Base-by-base conservation (phyloP, 1,140 invertebrate genomes). In the Trissolcus basalis region DNA sequence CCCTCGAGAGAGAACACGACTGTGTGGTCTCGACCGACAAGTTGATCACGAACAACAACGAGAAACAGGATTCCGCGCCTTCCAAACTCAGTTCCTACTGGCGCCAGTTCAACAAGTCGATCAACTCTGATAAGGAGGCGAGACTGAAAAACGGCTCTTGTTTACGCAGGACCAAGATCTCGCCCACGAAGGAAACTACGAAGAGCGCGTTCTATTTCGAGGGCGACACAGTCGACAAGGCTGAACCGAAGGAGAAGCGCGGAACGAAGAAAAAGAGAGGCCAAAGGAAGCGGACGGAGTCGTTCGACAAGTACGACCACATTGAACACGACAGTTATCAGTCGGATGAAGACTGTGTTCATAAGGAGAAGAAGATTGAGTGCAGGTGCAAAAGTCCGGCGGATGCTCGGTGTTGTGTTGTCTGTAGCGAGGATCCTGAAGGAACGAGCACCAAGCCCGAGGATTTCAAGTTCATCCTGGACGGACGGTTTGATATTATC, bases 131-230 rank as follows among this genome's bases (percentile, higher is more conserved):
- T 9, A 87, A 87, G 56, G 85, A 85, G 19, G 82, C 81, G 14
- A 79, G 32, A 55, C 4, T 35, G 0, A 73, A 69, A 32, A 73
- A 75, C n/a, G 81, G 83, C 16, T 85, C 81, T 12, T 86, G 86
- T 55, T 55, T 88, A 10, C 77, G 86, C 27, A 81, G 86, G 9
- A 86, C 86, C 6, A 88, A 88, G 59, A 88, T 88, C 61, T 88
- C 87, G 0, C 86, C 87, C 0, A 87, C 86, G 8, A 87, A 88
- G 27, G 87, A 88, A 36, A 80, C 81, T 8, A 67, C 79, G 2
- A 86, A 81, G 61, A 83, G 60, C 44, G 86, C 86, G 1, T 87
- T 87, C 61, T 71, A 53, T 0, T 48, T 12, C 33, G 79, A 80
- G 49, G 47, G 16, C 6, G 63, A 47, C 0, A 41, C 32, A 10